Evolutionary conservation across 30 jellyfish, hydroid and myxozoan species (phyloP).

Genomic region (Hydractinia symbiolongicarpus): DNA sequence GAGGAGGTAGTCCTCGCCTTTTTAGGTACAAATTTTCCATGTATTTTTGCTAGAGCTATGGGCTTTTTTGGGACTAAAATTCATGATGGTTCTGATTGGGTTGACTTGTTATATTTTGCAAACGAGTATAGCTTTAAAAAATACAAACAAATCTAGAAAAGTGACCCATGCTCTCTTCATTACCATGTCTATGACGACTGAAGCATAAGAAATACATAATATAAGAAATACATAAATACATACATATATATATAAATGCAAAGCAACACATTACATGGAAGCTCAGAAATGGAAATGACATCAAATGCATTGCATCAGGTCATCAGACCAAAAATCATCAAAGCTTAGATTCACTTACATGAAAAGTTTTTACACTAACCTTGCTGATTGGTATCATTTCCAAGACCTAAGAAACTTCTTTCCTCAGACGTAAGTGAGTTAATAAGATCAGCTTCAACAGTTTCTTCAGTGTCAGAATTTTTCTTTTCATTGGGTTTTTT

Average conservation of each 20-base stretch:
- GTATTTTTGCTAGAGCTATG: too few relatives aligned
- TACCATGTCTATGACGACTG: too few relatives aligned
- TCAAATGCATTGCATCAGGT: slow-evolving; percentile 13
- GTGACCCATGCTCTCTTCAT: too few relatives aligned
- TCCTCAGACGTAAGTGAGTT: background rate
- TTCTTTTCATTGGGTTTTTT: background rate
- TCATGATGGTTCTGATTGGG: too few relatives aligned
- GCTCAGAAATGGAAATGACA: slow-evolving; percentile 16
- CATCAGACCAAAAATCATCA: slow-evolving; percentile 45
- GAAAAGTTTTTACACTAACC: background rate
- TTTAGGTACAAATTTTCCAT: too few relatives aligned
- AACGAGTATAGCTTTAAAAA: too few relatives aligned
- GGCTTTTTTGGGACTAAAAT: too few relatives aligned
- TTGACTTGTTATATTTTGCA: too few relatives aligned
- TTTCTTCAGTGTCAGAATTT: background rate
- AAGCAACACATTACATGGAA: background rate
- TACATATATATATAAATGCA: background rate
- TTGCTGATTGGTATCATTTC: background rate
- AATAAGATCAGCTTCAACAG: background rate
- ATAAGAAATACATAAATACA: background rate
- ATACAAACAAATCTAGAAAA: too few relatives aligned
- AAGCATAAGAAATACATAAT: background rate
- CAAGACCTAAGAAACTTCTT: background rate
- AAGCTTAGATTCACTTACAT: background rate
- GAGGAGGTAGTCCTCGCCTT: too few relatives aligned